phyloP scores from a whole-genome alignment of 1,140 invertebrate species.

The Brachionus sp. region DNA sequence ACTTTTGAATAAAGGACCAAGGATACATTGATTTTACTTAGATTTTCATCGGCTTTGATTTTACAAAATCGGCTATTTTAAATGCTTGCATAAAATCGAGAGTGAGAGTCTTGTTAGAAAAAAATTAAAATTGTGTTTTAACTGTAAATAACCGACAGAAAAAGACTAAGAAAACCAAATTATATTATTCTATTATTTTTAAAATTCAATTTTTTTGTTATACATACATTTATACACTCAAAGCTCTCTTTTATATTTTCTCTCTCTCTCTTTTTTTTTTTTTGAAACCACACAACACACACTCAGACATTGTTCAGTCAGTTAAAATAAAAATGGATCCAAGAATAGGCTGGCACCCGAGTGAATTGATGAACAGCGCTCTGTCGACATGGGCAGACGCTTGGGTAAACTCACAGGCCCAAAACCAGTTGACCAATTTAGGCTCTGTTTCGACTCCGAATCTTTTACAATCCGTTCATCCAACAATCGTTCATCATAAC shows the following conservation, averaged over 20 bases:
- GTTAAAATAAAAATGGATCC: not conserved
- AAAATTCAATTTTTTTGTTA: not conserved
- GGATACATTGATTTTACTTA: not conserved
- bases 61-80: not conserved
- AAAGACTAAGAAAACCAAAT: not conserved
- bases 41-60: not conserved
- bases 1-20: not conserved
- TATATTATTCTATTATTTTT: not conserved
- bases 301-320: not conserved
- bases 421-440: not conserved
- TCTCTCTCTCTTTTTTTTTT: not conserved
- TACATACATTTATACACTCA: slow-evolving; percentile 1
- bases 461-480: not conserved
- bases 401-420: slow-evolving; percentile 19
- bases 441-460: not conserved
- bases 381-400: slow-evolving; percentile 33
- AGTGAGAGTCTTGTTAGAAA: not conserved
- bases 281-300: not conserved
- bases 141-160: not conserved
- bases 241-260: not conserved
- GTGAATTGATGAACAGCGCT: slow-evolving; percentile 36
- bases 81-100: not conserved
- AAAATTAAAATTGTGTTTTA: not conserved
- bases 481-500: not conserved
- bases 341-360: slow-evolving; percentile 45